Base-by-base conservation (phyloP, 2,888 invertebrate species). In the Aplocera efformata region DNA sequence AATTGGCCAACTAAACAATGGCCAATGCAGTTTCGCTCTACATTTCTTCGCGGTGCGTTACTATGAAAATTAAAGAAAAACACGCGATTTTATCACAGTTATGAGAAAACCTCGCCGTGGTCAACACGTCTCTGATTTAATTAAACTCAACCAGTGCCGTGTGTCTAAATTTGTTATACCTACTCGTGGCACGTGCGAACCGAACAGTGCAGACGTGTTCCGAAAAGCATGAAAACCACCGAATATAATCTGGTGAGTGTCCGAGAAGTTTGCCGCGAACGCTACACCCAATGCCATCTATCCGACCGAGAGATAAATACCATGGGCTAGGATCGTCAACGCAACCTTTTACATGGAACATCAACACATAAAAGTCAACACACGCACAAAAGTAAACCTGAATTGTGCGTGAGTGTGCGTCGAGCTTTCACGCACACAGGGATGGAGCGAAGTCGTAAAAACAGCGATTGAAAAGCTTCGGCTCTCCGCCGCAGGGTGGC, bases 1-100 rank as follows among this genome's bases (percentile, higher is more conserved):
- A 88, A 88, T 86, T 88, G 88, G 83, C 79, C 78, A 86, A 84
- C 85, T 80, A 88, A 89, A 89, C 88, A 88, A 84, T 85, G 72
- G 75, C 66, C 65, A 58, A 67, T 76, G 78, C 88, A 88, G 88
- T 88, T 82, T 80, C 77, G 77, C 72, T 84, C 76, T 63, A 85
- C 78, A 84, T 85, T 86, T 83, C 81, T 73, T 72, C 68, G 81
- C 75, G 79, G 73, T 67, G 71, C 72, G 79, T 79, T 84, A 84
- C 82, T 57, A 80, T 77, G 69, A 64, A 63, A 67, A 76, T 72
- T 75, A 82, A 75, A 82, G 72, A 70, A 73, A 70, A 73, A 67
- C 63, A 72, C 68, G 65, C 59, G 62, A 67, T 77, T 53, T 81
- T 81, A 85, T 83, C 83, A 85, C 85, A 88, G 85, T 86, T 83